These are phyloP conservation scores for Erythrolamprus reginae DNA, from an alignment of 2,113 vertebrate species.

Conservation along the genomic window DNA sequence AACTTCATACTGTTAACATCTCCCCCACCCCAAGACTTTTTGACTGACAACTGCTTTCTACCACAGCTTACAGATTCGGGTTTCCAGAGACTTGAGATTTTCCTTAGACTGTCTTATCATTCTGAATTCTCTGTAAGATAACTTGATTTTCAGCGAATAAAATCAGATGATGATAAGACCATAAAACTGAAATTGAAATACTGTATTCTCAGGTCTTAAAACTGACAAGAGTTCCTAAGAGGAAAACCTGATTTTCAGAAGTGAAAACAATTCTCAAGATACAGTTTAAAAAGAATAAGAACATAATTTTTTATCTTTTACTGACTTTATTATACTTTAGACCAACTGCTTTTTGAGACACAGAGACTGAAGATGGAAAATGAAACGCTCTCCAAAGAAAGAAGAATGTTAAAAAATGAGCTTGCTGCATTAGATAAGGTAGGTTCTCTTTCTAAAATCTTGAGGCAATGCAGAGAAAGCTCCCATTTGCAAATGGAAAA, in stretches of 20 bases:
- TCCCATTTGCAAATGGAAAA: background rate
- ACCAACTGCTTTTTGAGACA: constrained; percentile 61
- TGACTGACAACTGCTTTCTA: background rate
- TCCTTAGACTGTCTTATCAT: background rate
- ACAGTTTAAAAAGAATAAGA: background rate
- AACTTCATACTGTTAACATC: background rate
- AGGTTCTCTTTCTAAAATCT: constrained; percentile 19
- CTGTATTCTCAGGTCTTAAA: background rate
- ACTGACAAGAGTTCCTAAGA: background rate
- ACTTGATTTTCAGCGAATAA: background rate
- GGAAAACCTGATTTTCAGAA: constrained; percentile 22
- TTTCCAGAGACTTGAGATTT: background rate
- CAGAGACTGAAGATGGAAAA: constrained; percentile 67
- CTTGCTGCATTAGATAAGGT: constrained; percentile 65
- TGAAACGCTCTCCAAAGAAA: constrained; percentile 59
- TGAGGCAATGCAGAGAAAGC: background rate
- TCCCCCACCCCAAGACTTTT: background rate
- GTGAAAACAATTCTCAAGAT: constrained; percentile 1
- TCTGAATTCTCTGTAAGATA: background rate
- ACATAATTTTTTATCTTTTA: constrained; percentile 32
- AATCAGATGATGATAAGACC: background rate
- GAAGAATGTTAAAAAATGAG: constrained; percentile 58
- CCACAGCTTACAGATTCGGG: background rate
- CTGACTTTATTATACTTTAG: constrained; percentile 52
- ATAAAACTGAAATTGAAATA: background rate